Evolutionary conservation across 2,888 invertebrate genomes (phyloP), one percentile per base, ranked within the genome.

Genomic region (Diaphora mendica): DNA sequence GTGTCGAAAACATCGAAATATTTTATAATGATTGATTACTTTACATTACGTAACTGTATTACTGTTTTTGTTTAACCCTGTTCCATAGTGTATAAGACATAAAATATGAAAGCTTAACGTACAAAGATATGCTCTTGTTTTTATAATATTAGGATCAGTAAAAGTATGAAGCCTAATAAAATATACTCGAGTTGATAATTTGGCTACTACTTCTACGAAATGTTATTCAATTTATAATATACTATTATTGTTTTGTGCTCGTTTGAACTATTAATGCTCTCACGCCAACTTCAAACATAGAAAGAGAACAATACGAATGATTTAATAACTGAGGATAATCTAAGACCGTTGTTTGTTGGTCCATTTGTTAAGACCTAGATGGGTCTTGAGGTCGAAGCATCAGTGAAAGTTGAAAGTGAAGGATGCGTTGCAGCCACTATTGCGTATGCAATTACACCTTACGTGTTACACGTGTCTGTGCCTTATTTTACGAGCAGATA

Each of bases 401-500:
- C 82, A 89, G 94, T 89, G 94, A 94, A 94, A 94, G 94, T 91
- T 83, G 90, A 93, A 94, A 94, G 94, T 91, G 83, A 85, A 89
- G 90, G 90, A 89, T 87, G 84, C 87, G 84, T 86, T 84, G 82
- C 84, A 64, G 67, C 74, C 74, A 64, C 71, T 75, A 68, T 65
- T 66, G 62, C 44, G 64, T 74, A 72, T 73, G 51, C 70, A 70
- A 70, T 73, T n/a, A 55, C 23, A 51, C 23, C 51, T 26, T 73
- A 64, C 64, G 51, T 23, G 17, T 67, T 59, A 9, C 11, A 62
- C 48, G 33, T 68, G 13, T 39, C 23, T 30, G 51, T 68, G 30
- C 59, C 33, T 42, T 70, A 70, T 64, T 44, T 35, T 65, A 65
- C 23, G 11, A 39, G 11, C 11, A 65, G n/a, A 39, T 35, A 39